Evolutionary conservation across 2,888 invertebrate species (phyloP), one percentile per base, ranked within the genome.

Genomic region (Zygogramma bicolorata): DNA sequence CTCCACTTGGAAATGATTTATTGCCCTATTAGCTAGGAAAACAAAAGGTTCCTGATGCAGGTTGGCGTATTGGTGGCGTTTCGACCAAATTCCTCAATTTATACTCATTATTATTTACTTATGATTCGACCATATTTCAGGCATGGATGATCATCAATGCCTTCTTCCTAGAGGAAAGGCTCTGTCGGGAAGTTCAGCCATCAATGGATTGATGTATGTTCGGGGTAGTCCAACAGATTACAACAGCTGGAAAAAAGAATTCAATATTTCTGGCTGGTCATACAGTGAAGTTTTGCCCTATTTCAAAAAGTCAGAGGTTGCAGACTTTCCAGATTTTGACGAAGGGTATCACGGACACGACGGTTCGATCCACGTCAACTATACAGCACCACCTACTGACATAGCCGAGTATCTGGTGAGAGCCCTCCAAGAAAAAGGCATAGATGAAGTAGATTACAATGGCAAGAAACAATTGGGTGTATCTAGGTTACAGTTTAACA

Each of bases 171-270:
- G 88, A 60, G 95, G 95, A 3, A 94, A 93, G 84, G 93, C 94
- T 0, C 90, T 95, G 83, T 95, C 95, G 5, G 95, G 95, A 1
- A 92, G 92, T 3, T 93, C 93, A 77, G 92, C 93, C 0, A 86
- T 95, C 3, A 95, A 95, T 83, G 93, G 92, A 80, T 94, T 95
- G 94, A 92, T 93, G 81, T 93, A 93, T 77, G 92, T 92, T 0
- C 87, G 93, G 71, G 94, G 93, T 7, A 88, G 91, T 20, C 53
- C 38, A 15, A 31, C 49, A 3, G 94, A 95, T 81, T 95, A 92
- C 81, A 92, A 95, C 79, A 86, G 88, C 3, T 95, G 95, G 95
- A 90, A 15, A 2, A 8, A 89, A 27, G 86, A 85, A 0, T 82
- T 91, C 83, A 94, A 93, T 0, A 93, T 93, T 82, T 84, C 88